Base-by-base conservation (phyloP, 2,888 invertebrate species). In the Leptarthrus brevirostris region DNA sequence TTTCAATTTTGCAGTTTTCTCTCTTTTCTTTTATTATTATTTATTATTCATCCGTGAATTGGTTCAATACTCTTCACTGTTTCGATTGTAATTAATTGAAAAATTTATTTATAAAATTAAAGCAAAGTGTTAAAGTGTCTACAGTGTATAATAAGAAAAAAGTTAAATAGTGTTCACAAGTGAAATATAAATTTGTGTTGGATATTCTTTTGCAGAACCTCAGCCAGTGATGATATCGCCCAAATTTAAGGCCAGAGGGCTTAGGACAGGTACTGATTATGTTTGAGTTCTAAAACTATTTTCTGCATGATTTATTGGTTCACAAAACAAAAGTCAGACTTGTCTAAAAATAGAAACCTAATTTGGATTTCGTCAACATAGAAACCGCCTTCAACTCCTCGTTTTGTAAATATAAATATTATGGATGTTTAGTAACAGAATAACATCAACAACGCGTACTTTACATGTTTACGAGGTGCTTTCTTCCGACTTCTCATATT, bases 191-290 rank as follows among this genome's bases (percentile, higher is more conserved):
- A 30, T 52, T 22, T 61, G 61, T 73, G 49, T 61, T 61, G 40
- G 26, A 54, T 49, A 69, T 74, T 47, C 26, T 52, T 16, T 69
- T 52, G 24, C 90, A 90, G 90, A 90, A 78, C 78, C 79, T 73
- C 77, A 79, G 85, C 87, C 88, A 85, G 87, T 89, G 86, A 91
- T 91, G 90, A 89, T 92, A 83, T 88, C 90, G 79, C 93, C 93
- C 79, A 92, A 90, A 84, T 94, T 93, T 88, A 93, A 93, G 87
- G 93, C 93, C 80, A 92, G 90, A 82, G 90, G 93, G 80, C 87
- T 90, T 54, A 83, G 83, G 78, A 78, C 82, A 70, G 74, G 75
- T 72, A 74, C 44, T 20, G 70, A 49, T 74, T 52, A 52, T n/a
- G 49, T 4, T 16, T 18, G 22, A n/a, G 3, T 22, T 14, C 24